phyloP scores from a whole-genome alignment of 2,888 invertebrate species.

The Anodontia alba region DNA sequence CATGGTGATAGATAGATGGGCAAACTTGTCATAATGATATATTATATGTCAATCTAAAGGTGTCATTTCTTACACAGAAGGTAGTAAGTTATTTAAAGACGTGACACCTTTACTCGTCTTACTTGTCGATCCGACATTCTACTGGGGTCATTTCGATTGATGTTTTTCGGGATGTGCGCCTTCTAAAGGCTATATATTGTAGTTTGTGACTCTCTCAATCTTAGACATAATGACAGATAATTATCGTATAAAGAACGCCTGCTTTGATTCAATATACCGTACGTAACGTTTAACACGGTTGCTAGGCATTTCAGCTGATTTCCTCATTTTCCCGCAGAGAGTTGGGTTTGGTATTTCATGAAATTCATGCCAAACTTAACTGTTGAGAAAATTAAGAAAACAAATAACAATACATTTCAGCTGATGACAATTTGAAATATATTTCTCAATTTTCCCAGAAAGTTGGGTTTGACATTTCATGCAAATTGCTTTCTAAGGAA shows the following conservation, averaged over 20 bases:
- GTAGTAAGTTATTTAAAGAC: conserved; percentile 12
- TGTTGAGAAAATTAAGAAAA: too few relatives aligned
- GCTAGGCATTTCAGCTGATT: too few relatives aligned
- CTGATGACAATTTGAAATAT: too few relatives aligned
- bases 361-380: too few relatives aligned
- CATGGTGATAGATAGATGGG: conserved; percentile 35
- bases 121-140: conserved; percentile 8
- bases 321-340: too few relatives aligned
- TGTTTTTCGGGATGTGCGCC: neutral
- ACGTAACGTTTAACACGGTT: too few relatives aligned
- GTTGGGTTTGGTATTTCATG: too few relatives aligned
- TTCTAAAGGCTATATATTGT: neutral
- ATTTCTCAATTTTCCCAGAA: too few relatives aligned
- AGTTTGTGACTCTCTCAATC: neutral
- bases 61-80: conserved; percentile 40
- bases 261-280: neutral
- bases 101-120: neutral
- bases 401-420: too few relatives aligned
- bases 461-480: too few relatives aligned
- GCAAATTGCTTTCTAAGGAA: too few relatives aligned
- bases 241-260: neutral
- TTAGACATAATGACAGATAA: neutral
- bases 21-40: conserved; percentile 37
- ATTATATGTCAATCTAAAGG: conserved; percentile 41
- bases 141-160: conserved; percentile 6